Percentiles rank a stretch among this genome's conserved stretches.
Conservation (phyloP, 2,113 vertebrate species). For the Trogon surrucura region DNA sequence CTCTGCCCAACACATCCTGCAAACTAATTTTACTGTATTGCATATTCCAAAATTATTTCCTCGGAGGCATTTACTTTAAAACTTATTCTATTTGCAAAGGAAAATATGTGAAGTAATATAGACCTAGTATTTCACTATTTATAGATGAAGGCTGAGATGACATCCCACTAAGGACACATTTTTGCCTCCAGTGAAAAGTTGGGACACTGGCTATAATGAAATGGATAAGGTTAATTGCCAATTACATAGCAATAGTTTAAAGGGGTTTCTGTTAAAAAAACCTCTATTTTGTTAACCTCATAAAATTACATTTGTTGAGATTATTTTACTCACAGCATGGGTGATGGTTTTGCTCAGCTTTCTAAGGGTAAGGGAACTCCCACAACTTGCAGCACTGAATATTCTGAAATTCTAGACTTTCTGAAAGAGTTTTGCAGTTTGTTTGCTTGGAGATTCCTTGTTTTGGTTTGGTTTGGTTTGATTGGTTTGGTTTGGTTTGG, state of each 20-base stretch:
- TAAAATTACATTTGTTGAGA: background rate
- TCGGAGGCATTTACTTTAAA: background rate
- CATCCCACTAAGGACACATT: background rate
- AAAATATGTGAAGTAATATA: background rate
- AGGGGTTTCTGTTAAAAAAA: background rate
- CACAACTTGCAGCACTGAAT: background rate
- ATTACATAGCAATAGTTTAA: background rate
- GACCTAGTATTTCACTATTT: background rate
- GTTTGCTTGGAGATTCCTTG: no score
- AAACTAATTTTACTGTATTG: background rate
- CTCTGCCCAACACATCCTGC: background rate
- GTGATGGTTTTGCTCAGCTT: background rate
- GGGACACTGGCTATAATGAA: background rate
- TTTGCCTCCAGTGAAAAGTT: background rate
- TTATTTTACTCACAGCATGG: background rate
- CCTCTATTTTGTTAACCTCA: background rate
- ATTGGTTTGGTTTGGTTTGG: rapidly evolving
- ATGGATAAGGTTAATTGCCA: background rate
- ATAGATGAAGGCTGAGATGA: background rate
- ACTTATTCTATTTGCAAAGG: background rate
- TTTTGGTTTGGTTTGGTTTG: background rate
- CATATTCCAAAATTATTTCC: background rate
- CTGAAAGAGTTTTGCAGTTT: background rate
- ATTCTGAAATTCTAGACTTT: background rate
- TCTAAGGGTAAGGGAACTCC: background rate